phyloP scores from a whole-genome alignment of 2,888 invertebrate species.

The Dicyrtomina minuta region DNA sequence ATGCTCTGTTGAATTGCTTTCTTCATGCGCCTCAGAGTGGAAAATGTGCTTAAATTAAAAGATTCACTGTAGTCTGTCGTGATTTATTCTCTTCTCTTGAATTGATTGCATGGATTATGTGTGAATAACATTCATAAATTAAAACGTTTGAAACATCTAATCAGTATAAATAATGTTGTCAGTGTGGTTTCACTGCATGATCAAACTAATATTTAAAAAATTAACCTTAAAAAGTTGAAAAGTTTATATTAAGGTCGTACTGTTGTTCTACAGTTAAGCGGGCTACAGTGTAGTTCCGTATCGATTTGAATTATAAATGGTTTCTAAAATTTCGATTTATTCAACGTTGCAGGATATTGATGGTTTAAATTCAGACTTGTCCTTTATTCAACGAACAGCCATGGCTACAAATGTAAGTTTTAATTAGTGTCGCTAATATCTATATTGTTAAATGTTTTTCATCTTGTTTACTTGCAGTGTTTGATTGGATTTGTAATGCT shows the following conservation, averaged over 20 bases:
- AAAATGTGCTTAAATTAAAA: slow-evolving; percentile 28
- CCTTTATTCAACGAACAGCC: slow-evolving; percentile 53
- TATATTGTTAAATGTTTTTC: background rate
- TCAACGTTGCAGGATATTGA: slow-evolving; percentile 45
- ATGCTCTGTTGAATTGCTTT: slow-evolving; percentile 18
- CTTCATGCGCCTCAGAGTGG: slow-evolving; percentile 21
- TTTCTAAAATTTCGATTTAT: no score
- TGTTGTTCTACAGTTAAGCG: no score
- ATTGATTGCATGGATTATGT: background rate
- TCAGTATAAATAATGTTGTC: background rate
- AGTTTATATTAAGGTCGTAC: no score
- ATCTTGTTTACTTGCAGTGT: background rate
- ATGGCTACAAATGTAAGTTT: slow-evolving; percentile 49
- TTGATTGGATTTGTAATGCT: background rate
- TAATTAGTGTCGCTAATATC: background rate
- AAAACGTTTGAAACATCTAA: background rate
- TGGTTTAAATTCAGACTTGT: slow-evolving; percentile 51
- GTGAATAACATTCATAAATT: background rate
- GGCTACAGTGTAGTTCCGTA: no score
- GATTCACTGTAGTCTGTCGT: background rate
- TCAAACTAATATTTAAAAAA: no score
- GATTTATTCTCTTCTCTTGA: slow-evolving; percentile 2
- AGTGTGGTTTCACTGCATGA: no score
- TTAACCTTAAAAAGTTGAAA: no score
- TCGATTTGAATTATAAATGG: no score